Evolutionary conservation across 2,113 vertebrate species (phyloP), one percentile per base, ranked within the genome.

Genomic region (Sinosuthora webbiana): DNA sequence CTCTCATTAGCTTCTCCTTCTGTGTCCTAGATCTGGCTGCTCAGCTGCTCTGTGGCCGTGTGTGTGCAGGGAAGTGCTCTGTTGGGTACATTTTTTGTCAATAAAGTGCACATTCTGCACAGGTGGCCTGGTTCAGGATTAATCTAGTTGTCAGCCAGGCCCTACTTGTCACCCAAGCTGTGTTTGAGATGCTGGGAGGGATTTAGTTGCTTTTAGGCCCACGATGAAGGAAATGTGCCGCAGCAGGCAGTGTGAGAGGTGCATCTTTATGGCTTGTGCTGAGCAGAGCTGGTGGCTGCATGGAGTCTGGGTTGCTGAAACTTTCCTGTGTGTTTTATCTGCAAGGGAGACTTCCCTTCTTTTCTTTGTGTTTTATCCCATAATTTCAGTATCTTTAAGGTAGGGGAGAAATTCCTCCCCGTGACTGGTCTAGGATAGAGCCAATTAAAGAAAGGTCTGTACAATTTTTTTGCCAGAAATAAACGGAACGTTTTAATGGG

Each of bases 51-150:
- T 93, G 19, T 92, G 88, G 95, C 97, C 83, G 41, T 89, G 53
- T 88, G 84, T 59, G 87, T 88, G 97, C 96, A 83, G 84, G 89
- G 71, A 59, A 92, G 67, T 93, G 57, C 94, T 97, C 88, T 97
- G 94, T 96, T 94, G 97, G 96, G 92, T 89, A 37, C n/a, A 6
- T 92, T 94, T 94, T 86, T 59, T 97, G 88, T 94, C 96, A 92
- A 49, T 97, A 92, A 97, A 95, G 52, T 96, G 95, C 96, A 95
- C 93, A 89, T 93, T 96, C 93, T 64, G 73, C 94, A 83, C 89
- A 73, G 92, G 69, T 87, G 84, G 90, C 93, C 94, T 96, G 94
- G 91, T 87, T 94, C 67, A 59, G 86, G 89, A 78, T 87, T 56
- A 39, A 65, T 90, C 42, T 45, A 20, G 7, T 15, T 93, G 87